Evolutionary conservation across 2,888 invertebrate genomes (phyloP).

Genomic region (Orthosia cruda): DNA sequence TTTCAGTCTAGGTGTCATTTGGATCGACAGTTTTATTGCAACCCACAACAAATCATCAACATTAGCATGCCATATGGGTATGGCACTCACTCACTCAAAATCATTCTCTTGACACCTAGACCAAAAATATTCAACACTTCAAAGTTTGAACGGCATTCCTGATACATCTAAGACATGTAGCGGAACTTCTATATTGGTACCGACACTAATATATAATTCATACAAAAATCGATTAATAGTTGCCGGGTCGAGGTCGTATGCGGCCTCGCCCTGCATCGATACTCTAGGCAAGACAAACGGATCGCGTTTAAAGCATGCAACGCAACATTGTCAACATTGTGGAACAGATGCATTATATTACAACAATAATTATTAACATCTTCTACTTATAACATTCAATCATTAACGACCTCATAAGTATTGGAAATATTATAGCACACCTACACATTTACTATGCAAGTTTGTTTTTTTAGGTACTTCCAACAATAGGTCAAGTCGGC

Average conservation of each 20-base stretch:
- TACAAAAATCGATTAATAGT: conserved; percentile 35
- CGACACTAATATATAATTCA: conserved; percentile 38
- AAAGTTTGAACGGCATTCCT: conserved; percentile 39
- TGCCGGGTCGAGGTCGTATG: conserved; percentile 34
- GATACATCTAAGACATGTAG: conserved; percentile 45
- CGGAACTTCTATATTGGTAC: conserved; percentile 31
- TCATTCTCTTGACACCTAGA: conserved; percentile 40
- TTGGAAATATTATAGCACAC: conserved; percentile 51
- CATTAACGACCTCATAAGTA: conserved; percentile 32
- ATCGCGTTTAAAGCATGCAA: conserved; percentile 62
- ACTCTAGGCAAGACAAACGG: conserved; percentile 25
- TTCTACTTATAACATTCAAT: conserved; percentile 63
- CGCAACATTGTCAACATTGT: conserved; percentile 51
- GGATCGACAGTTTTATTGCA: not conserved
- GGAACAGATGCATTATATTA: conserved; percentile 60
- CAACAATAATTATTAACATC: conserved; percentile 39
- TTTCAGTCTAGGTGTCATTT: conserved; percentile 47
- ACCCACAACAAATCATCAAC: not conserved
- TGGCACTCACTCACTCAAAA: not conserved
- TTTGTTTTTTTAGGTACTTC: conserved; percentile 41
- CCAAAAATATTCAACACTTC: conserved; percentile 29
- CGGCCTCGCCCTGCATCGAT: conserved; percentile 43
- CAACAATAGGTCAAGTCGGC: conserved; percentile 39
- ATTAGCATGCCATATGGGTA: not conserved
- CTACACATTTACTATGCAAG: conserved; percentile 60